Percentiles rank a stretch among this genome's conserved stretches.
Conservation (phyloP, 2,797 vertebrate species). For the Erpetoichthys calabaricus region DNA sequence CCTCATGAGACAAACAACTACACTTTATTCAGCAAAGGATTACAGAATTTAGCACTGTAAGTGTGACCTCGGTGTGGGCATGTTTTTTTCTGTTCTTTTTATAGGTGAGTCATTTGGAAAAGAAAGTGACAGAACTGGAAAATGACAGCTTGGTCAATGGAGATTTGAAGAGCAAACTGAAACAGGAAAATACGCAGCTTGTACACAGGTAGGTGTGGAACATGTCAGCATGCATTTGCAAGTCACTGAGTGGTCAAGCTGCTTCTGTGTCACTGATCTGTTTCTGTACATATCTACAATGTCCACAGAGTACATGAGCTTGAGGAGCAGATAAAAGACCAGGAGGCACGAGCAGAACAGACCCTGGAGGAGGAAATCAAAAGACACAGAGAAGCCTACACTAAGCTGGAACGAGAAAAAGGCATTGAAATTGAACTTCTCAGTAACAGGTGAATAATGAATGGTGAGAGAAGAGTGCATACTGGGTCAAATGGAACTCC, state of each 20-base stretch:
- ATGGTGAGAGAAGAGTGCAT: neutral
- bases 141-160: slow-evolving; percentile 70
- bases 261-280: too few relatives aligned
- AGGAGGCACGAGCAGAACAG: slow-evolving; percentile 74
- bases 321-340: slow-evolving; percentile 89
- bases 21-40: too few relatives aligned
- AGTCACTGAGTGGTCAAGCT: too few relatives aligned
- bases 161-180: slow-evolving; percentile 83
- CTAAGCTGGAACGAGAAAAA: slow-evolving; percentile 79
- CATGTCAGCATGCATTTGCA: too few relatives aligned
- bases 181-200: slow-evolving; percentile 84
- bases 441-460: slow-evolving; percentile 53
- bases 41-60: too few relatives aligned
- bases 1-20: too few relatives aligned
- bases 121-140: slow-evolving; percentile 86
- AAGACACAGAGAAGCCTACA: slow-evolving; percentile 71
- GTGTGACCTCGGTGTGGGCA: neutral
- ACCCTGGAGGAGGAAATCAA: slow-evolving; percentile 61
- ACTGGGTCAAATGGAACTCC: too few relatives aligned
- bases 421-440: slow-evolving; percentile 75
- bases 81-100: slow-evolving; percentile 1
- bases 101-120: slow-evolving; percentile 74
- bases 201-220: slow-evolving; percentile 70
- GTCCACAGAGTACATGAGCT: slow-evolving; percentile 73
- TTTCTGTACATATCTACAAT: too few relatives aligned